Conservation (phyloP, 2,113 vertebrate species). For the Campylomormyrus numenius region DNA sequence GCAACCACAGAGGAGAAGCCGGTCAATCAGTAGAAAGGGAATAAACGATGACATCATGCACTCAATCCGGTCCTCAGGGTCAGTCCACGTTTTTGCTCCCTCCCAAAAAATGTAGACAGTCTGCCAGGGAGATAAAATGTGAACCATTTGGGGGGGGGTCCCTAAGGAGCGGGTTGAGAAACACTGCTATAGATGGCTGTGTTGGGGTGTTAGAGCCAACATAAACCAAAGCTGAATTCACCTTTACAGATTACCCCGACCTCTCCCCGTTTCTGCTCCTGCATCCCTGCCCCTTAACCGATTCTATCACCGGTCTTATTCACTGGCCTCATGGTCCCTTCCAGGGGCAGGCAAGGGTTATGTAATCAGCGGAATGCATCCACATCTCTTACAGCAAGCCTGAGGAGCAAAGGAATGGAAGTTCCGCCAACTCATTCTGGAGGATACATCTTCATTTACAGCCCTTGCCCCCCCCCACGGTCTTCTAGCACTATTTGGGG, state of each 20-base stretch:
- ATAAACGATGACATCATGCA: background rate
- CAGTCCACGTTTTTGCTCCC: background rate
- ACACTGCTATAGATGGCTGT: background rate
- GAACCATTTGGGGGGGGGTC: too few relatives aligned
- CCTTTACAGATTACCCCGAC: background rate
- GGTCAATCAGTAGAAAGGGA: background rate
- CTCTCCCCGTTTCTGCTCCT: background rate
- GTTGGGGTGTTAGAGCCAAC: background rate
- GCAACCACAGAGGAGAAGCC: background rate
- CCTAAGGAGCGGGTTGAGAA: background rate
- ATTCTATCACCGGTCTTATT: background rate
- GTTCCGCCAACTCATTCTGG: background rate
- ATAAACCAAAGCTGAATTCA: background rate
- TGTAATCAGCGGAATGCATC: background rate
- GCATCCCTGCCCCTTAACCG: background rate
- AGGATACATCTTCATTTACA: background rate
- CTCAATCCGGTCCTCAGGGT: background rate
- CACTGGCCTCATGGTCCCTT: background rate
- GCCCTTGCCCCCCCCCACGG: background rate
- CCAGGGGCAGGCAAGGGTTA: background rate
- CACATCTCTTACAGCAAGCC: background rate
- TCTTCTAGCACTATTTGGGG: background rate
- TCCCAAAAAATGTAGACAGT: background rate
- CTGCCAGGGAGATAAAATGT: too few relatives aligned
- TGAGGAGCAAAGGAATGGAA: background rate